Conservation (phyloP, 2,113 vertebrate genomes). For the Microcebus griseorufus region DNA sequence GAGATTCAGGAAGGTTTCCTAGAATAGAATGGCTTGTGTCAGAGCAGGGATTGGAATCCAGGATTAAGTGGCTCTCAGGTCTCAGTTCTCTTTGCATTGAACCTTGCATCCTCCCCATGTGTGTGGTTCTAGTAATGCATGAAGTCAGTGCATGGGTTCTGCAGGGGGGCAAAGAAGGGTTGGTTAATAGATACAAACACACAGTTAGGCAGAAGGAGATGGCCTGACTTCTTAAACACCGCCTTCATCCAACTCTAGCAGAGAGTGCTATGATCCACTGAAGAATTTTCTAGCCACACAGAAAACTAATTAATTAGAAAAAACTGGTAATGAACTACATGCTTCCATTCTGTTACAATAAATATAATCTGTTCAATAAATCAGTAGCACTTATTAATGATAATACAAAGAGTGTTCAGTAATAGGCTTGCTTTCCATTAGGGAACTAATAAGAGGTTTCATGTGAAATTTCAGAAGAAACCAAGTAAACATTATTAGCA, state of each 20-base stretch:
- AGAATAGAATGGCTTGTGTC: background rate
- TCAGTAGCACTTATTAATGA: conserved; percentile 46
- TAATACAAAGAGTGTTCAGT: conserved; percentile 17
- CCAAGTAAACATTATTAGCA: background rate
- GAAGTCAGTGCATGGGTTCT: background rate
- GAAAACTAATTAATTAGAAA: conserved; percentile 33
- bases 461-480: background rate
- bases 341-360: conserved; percentile 41
- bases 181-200: background rate
- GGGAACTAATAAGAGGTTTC: background rate
- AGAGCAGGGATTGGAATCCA: background rate
- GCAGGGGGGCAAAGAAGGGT: background rate
- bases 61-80: too few species aligned
- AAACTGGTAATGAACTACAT: background rate
- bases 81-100: background rate
- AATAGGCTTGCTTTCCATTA: conserved; percentile 51
- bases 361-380: conserved; percentile 52
- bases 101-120: accelerated
- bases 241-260: background rate
- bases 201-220: background rate
- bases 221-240: background rate
- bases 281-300: conserved; percentile 22
- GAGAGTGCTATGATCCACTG: background rate
- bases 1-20: background rate
- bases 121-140: accelerated